These are phyloP conservation scores for Passer montanus DNA, from an alignment of 2,113 vertebrate genomes.

Conservation along the genomic window DNA sequence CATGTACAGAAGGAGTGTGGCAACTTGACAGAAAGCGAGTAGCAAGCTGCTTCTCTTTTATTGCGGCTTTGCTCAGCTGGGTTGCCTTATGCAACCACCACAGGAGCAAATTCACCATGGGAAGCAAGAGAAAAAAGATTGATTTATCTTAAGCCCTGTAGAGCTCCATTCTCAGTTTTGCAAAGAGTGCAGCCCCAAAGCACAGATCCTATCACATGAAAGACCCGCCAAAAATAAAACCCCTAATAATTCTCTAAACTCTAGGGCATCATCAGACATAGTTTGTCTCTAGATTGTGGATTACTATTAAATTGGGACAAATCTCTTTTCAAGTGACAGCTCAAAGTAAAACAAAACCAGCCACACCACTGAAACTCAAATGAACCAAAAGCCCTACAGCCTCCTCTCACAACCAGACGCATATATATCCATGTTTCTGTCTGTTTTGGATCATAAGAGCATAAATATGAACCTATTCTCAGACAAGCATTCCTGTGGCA, in stretches of 20 bases:
- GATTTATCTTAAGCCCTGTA: constrained; percentile 3
- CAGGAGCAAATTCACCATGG: constrained; percentile 9
- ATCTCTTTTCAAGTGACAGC: not conserved
- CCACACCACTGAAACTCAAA: not conserved
- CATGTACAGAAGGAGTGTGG: constrained; percentile 1
- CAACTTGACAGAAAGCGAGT: constrained; percentile 22
- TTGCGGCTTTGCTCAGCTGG: constrained; percentile 27
- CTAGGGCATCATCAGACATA: not conserved
- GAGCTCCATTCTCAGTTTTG: constrained; percentile 3
- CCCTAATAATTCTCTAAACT: not conserved
- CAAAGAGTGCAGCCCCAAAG: not conserved
- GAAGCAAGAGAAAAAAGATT: not conserved
- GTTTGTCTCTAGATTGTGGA: not conserved
- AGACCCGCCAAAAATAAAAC: not conserved
- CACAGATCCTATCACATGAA: constrained; percentile 4
- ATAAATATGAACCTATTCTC: not conserved
- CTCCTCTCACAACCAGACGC: not conserved
- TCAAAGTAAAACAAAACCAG: not conserved
- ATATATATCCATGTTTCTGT: not conserved
- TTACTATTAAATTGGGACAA: not conserved
- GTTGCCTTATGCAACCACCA: constrained; percentile 26
- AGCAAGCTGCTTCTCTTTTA: constrained; percentile 24
- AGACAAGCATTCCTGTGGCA: not conserved
- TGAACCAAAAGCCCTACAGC: not conserved
- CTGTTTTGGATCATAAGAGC: not conserved